Percentiles rank a stretch among this genome's conserved stretches.
Conservation (phyloP, 2,113 vertebrate genomes). For the Neolamprologus sp. region DNA sequence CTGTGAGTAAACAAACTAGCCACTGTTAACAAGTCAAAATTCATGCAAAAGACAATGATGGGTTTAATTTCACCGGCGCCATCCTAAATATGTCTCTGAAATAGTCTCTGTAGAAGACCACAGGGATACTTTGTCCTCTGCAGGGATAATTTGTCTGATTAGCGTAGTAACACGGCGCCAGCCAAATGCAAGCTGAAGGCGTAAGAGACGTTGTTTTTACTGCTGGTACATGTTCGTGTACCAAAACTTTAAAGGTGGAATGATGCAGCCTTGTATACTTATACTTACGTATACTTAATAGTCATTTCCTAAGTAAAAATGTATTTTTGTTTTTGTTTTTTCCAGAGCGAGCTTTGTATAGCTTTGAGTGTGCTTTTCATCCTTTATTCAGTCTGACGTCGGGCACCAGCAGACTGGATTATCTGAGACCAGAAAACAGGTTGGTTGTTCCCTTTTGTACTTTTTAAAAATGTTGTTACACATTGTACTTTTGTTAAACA, state of each 20-base stretch:
- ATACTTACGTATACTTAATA: not conserved
- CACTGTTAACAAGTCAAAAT: not conserved
- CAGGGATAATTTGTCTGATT: not conserved
- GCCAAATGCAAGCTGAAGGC: not conserved
- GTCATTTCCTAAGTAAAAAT: not conserved
- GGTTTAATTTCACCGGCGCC: not conserved
- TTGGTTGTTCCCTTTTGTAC: slow-evolving; percentile 25
- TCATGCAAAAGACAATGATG: not conserved
- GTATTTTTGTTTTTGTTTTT: not conserved
- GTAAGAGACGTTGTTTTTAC: not conserved
- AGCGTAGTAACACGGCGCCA: not conserved
- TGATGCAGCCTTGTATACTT: not conserved
- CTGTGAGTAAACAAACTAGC: not conserved
- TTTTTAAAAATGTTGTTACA: not conserved
- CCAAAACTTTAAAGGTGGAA: not conserved
- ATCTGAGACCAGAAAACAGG: slow-evolving; percentile 91
- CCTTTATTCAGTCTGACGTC: slow-evolving; percentile 93
- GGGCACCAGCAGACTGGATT: slow-evolving; percentile 85
- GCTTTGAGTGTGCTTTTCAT: slow-evolving; percentile 92
- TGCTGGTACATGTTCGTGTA: not conserved
- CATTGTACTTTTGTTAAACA: not conserved
- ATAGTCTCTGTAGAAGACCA: not conserved
- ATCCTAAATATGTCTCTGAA: not conserved
- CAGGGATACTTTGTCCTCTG: not conserved
- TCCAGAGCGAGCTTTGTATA: slow-evolving; percentile 88